These are phyloP conservation scores for Arbacia lixula DNA, from an alignment of 53 echinoderm and acorn worm species.

Conservation along the genomic window DNA sequence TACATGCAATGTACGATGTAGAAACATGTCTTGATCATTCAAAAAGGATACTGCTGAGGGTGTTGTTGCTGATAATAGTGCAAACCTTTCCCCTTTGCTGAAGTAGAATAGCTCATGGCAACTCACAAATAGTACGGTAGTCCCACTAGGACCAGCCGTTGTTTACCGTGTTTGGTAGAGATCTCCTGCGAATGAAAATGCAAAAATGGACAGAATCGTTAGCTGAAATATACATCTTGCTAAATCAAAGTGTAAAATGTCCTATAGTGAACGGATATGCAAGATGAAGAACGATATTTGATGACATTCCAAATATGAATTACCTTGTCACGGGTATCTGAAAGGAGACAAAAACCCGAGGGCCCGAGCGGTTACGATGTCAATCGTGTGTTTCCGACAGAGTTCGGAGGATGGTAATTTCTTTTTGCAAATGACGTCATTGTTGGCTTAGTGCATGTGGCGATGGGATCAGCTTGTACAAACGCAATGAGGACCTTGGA, in stretches of 20 bases:
- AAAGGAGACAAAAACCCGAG: constrained; percentile 47
- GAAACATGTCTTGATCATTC: too few relatives aligned
- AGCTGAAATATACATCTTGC: constrained; percentile 43
- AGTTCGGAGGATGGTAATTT: constrained; percentile 29
- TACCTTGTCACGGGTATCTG: constrained; percentile 51
- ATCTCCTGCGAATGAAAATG: constrained; percentile 43
- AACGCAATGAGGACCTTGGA: too few relatives aligned
- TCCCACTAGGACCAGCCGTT: constrained; percentile 95
- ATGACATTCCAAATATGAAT: constrained; percentile 14
- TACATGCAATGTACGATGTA: too few relatives aligned
- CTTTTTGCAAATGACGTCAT: constrained; percentile 19
- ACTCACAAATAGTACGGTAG: constrained; percentile 88
- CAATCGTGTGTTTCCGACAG: constrained; percentile 20
- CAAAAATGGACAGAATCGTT: constrained; percentile 8
- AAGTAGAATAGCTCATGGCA: constrained; percentile 94
- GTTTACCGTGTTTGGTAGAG: constrained; percentile 61
- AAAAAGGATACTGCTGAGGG: constrained; percentile 47
- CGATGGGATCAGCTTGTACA: too few relatives aligned
- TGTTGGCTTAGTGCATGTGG: neutral
- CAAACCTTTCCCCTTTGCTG: constrained; percentile 85
- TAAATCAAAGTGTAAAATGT: neutral
- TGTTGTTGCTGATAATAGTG: constrained; percentile 23
- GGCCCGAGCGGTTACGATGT: neutral
- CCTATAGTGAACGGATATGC: neutral
- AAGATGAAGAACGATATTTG: constrained; percentile 33